phyloP scores from a whole-genome alignment of 1,140 invertebrate genomes.

The Drosophila leontia region DNA sequence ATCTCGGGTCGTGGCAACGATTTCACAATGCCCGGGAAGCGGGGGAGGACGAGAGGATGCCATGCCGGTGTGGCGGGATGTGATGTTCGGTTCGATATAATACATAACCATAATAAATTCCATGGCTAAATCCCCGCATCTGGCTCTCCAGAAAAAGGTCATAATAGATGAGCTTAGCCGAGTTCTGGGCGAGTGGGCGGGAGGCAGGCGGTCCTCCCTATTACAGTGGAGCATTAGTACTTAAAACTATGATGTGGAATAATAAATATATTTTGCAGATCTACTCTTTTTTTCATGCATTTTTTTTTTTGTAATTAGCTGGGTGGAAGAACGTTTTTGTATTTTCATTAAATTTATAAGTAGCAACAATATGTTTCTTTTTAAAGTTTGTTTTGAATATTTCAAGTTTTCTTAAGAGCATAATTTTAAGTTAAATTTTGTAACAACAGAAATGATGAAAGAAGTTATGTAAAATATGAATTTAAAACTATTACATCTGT shows the following conservation, averaged over 20 bases:
- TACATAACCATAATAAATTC: slow-evolving; percentile 82
- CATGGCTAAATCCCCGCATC: slow-evolving; percentile 75
- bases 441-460: no score
- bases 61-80: slow-evolving; percentile 11
- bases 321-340: rapidly evolving
- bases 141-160: slow-evolving; percentile 78
- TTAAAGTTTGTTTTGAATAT: background rate
- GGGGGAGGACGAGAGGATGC: background rate
- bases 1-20: slow-evolving; percentile 54
- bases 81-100: slow-evolving; percentile 67
- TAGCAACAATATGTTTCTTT: no score
- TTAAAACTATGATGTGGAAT: background rate
- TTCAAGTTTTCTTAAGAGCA: background rate
- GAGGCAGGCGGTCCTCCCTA: background rate
- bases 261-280: background rate
- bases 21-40: slow-evolving; percentile 15
- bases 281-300: background rate
- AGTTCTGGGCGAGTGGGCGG: slow-evolving; percentile 25
- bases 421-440: background rate
- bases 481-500: no score
- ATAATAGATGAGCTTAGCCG: slow-evolving; percentile 79
- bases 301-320: background rate
- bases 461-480: background rate
- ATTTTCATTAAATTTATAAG: no score
- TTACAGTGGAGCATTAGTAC: slow-evolving; percentile 21